A percentile compares a stretch with the other conserved stretches of the same genome.
Conservation (phyloP, 1,140 invertebrate species). For the Brachionus rubens region DNA sequence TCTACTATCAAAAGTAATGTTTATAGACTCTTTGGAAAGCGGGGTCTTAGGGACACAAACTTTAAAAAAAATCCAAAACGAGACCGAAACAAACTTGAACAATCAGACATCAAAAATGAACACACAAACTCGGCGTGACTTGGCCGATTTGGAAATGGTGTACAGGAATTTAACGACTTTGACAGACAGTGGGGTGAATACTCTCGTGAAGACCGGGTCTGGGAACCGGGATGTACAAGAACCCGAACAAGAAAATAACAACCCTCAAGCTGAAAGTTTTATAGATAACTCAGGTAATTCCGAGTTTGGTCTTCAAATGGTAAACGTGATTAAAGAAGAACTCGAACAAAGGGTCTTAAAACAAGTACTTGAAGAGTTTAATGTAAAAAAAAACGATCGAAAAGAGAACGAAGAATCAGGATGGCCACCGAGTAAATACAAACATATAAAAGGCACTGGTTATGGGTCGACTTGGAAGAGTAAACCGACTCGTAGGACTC, state of each 20-base stretch:
- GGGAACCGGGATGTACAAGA: background rate
- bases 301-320: background rate
- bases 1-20: constrained; percentile 32
- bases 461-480: constrained; percentile 6
- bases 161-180: constrained; percentile 10
- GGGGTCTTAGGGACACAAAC: background rate
- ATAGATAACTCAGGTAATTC: background rate
- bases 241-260: background rate
- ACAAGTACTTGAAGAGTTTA: background rate
- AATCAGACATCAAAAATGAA: background rate
- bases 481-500: background rate
- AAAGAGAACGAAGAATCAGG: background rate
- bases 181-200: constrained; percentile 11
- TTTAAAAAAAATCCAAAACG: background rate
- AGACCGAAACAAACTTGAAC: background rate
- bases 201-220: background rate
- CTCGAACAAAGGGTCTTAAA: background rate
- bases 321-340: constrained; percentile 4
- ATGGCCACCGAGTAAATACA: constrained; percentile 28
- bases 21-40: constrained; percentile 5
- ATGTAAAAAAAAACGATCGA: background rate
- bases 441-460: constrained; percentile 16
- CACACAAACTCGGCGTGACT: constrained; percentile 19
- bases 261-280: background rate
- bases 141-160: background rate